A percentile compares a stretch with the other conserved stretches of the same genome.
These are phyloP conservation scores for Aquatica leii DNA, from an alignment of 2,888 invertebrate genomes.

Conservation along the genomic window DNA sequence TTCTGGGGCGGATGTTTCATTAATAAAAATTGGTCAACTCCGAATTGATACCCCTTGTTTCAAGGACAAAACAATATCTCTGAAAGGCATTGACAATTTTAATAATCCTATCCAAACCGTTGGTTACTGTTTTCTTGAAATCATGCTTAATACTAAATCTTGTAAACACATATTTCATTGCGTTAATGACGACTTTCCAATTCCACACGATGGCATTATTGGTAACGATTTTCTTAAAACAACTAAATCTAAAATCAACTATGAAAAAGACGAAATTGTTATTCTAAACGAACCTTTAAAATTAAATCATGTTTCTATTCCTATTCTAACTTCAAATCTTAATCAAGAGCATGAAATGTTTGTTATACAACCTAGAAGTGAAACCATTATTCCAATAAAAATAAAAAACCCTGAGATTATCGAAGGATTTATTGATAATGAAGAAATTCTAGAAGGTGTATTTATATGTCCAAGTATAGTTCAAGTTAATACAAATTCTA, in stretches of 20 bases:
- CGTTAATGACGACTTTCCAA: not conserved
- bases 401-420: conserved; percentile 3
- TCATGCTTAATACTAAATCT: not conserved
- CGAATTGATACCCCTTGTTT: not conserved
- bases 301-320: too few relatives aligned
- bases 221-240: not conserved
- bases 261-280: not conserved
- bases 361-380: too few relatives aligned
- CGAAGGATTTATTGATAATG: conserved; percentile 2
- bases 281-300: too few relatives aligned
- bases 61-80: not conserved
- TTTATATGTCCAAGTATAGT: not conserved
- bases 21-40: conserved; percentile 7
- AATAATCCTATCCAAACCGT: not conserved
- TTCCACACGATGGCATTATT: not conserved
- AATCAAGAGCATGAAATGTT: too few relatives aligned
- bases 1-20: not conserved
- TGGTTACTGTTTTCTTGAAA: not conserved
- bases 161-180: not conserved
- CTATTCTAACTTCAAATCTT: too few relatives aligned
- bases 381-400: conserved; percentile 4
- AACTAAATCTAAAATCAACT: not conserved
- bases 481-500: not conserved
- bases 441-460: not conserved
- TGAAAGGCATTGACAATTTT: not conserved